A percentile compares a stretch with the other conserved stretches of the same genome.
phyloP scores from a whole-genome alignment of 2,797 vertebrate genomes.

The Cossypha dichroa region DNA sequence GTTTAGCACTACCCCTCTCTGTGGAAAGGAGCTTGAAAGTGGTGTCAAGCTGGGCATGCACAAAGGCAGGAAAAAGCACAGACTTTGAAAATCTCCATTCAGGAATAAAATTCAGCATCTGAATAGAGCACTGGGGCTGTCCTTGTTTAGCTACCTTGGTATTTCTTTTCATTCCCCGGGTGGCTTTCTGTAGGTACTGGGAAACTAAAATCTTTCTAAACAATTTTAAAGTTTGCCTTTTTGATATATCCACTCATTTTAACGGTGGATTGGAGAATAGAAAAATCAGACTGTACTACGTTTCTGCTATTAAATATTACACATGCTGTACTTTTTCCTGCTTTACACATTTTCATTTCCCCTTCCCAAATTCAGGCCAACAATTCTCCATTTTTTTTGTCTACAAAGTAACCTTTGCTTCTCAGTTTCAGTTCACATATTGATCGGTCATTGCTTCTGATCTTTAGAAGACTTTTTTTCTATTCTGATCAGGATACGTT shows the following conservation, averaged over 20 bases:
- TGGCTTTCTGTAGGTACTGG: background rate
- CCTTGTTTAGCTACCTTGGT: background rate
- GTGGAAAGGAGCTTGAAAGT: background rate
- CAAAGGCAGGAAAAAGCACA: background rate
- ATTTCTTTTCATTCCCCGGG: background rate
- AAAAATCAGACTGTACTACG: background rate
- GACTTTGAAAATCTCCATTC: background rate
- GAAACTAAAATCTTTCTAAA: background rate
- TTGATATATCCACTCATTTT: background rate
- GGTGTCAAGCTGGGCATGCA: background rate
- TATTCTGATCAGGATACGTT: background rate
- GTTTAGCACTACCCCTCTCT: background rate
- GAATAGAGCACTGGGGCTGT: background rate
- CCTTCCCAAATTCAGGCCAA: background rate
- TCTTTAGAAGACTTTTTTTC: background rate
- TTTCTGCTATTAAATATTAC: background rate
- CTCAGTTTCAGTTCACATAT: rapidly evolving
- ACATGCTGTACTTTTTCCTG: rapidly evolving
- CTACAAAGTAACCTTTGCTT: background rate
- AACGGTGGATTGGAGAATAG: background rate
- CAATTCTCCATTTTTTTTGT: background rate
- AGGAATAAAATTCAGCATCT: background rate
- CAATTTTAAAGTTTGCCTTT: background rate
- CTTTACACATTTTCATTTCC: background rate
- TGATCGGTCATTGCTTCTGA: background rate